These are phyloP conservation scores for Sphaerodactylus townsendi DNA, from an alignment of 2,113 vertebrate genomes.

Conservation along the genomic window DNA sequence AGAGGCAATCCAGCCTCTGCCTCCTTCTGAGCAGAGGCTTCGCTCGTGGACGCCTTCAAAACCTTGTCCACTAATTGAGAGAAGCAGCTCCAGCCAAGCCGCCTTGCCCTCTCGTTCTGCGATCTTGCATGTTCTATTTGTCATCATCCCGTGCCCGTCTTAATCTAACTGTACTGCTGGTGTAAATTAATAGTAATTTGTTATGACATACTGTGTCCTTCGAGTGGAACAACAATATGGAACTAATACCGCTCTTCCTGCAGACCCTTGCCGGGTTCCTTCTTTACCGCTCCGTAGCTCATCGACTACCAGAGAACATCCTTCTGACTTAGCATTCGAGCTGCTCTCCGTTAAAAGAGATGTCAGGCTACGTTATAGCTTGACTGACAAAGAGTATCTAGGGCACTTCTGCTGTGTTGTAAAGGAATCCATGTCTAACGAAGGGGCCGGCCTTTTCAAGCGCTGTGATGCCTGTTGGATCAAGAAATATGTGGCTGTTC, in stretches of 20 bases:
- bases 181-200: constrained; percentile 82
- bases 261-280: background rate
- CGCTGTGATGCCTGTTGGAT: background rate
- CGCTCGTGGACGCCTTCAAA: constrained; percentile 91
- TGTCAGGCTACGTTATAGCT: constrained; percentile 14
- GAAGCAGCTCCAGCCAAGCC: constrained; percentile 78
- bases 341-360: background rate
- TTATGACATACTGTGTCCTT: constrained; percentile 83
- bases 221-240: constrained; percentile 74
- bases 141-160: constrained; percentile 74
- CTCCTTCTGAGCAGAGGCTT: constrained; percentile 88
- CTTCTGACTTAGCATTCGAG: constrained; percentile 19
- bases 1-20: constrained; percentile 54
- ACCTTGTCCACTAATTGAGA: constrained; percentile 94
- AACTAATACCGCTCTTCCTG: constrained; percentile 48
- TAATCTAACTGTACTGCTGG: constrained; percentile 74
- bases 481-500: background rate
- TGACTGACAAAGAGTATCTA: background rate
- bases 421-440: background rate
- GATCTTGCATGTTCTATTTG: constrained; percentile 83
- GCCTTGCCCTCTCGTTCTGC: constrained; percentile 90
- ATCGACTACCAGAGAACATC: constrained; percentile 17
- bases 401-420: accelerated
- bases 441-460: background rate
- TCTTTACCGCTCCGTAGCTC: background rate